These are phyloP conservation scores for Leistus spinibarbis DNA, from an alignment of 2,888 invertebrate genomes.

Conservation along the genomic window DNA sequence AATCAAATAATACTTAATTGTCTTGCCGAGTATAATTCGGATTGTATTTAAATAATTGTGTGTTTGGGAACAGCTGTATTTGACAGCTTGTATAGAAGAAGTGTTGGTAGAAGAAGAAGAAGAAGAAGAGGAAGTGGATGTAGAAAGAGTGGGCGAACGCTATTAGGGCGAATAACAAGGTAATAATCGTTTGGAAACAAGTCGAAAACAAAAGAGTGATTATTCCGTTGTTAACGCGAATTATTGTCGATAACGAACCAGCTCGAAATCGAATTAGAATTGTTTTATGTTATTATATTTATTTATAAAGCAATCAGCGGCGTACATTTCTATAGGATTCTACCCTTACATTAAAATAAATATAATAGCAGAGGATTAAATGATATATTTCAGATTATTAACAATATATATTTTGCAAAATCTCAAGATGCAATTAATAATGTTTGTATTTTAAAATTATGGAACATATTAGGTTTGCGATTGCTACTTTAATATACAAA, in stretches of 20 bases:
- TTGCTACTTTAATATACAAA: too few relatives aligned
- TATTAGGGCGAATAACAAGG: slow-evolving; percentile 64
- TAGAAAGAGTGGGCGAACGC: slow-evolving; percentile 47
- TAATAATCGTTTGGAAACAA: slow-evolving; percentile 70
- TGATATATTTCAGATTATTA: too few relatives aligned
- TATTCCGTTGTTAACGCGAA: slow-evolving; percentile 51
- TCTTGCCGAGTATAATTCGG: neutral
- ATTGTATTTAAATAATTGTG: neutral
- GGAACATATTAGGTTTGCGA: too few relatives aligned
- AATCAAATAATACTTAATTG: neutral
- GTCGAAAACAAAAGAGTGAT: slow-evolving; percentile 74
- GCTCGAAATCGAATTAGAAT: neutral
- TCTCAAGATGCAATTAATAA: too few relatives aligned
- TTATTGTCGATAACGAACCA: neutral
- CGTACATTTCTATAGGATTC: too few relatives aligned
- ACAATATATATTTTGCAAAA: too few relatives aligned
- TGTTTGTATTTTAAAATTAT: too few relatives aligned
- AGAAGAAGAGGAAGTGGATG: slow-evolving; percentile 18
- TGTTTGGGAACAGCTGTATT: slow-evolving; percentile 19
- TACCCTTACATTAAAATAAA: too few relatives aligned
- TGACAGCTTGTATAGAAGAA: neutral
- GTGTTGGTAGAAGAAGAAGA: slow-evolving; percentile 44
- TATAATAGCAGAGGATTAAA: too few relatives aligned
- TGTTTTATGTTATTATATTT: too few relatives aligned
- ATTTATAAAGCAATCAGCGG: too few relatives aligned